Evolutionary conservation across 2,888 invertebrate genomes (phyloP).

Genomic region (Biston stratarius): DNA sequence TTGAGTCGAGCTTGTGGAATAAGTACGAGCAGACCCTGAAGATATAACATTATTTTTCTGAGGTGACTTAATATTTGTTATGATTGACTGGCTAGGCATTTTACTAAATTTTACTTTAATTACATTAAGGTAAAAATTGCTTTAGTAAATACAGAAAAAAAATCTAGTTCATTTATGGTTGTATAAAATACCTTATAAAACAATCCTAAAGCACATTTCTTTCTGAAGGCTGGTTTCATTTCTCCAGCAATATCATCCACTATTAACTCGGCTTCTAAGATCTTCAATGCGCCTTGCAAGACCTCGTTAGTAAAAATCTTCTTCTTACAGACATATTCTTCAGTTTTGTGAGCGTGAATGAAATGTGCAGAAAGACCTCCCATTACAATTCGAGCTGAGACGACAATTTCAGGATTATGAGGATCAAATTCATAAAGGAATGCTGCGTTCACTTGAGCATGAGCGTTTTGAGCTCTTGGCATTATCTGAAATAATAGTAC

Average conservation of each 20-base stretch:
- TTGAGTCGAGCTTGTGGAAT: conserved; percentile 77
- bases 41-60: neutral
- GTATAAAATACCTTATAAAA: conserved; percentile 87
- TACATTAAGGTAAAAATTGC: too few relatives aligned
- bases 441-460: conserved; percentile 91
- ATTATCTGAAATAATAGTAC: conserved; percentile 85
- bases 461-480: conserved; percentile 90
- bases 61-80: neutral
- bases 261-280: conserved; percentile 83
- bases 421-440: conserved; percentile 87
- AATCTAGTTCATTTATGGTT: neutral
- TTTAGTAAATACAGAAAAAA: too few relatives aligned
- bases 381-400: conserved; percentile 86
- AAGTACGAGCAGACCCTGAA: conserved; percentile 82
- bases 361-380: conserved; percentile 85
- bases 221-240: conserved; percentile 86
- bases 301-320: conserved; percentile 76
- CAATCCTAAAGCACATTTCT: conserved; percentile 86
- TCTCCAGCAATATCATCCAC: conserved; percentile 81
- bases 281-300: conserved; percentile 81
- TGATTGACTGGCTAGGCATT: too few relatives aligned
- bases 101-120: too few relatives aligned
- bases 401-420: conserved; percentile 54
- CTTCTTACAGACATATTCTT: conserved; percentile 71
- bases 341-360: conserved; percentile 87